Evolutionary conservation across 2,888 invertebrate genomes (phyloP).

Genomic region (Sminthurides aquaticus): DNA sequence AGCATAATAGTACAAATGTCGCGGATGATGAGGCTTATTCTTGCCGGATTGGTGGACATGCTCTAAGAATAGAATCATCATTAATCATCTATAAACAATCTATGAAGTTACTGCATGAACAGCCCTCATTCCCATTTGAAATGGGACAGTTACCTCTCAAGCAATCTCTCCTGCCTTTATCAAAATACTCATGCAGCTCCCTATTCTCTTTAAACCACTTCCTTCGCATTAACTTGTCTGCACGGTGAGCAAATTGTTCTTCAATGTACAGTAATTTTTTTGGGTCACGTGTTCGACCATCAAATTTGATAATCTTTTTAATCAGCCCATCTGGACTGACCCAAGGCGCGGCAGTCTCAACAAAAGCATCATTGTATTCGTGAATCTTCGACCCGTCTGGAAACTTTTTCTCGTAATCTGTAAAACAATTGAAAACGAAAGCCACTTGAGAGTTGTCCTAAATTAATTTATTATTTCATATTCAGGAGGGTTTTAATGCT

Average conservation of each 20-base stretch:
- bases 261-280: constrained; percentile 50
- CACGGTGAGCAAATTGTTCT: constrained; percentile 59
- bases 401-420: constrained; percentile 62
- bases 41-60: constrained; percentile 36
- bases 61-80: constrained; percentile 24
- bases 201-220: constrained; percentile 53
- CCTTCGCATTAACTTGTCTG: constrained; percentile 56
- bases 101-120: neutral
- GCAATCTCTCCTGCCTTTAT: constrained; percentile 61
- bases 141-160: constrained; percentile 49
- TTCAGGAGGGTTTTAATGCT: neutral
- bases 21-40: constrained; percentile 33
- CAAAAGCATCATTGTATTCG: constrained; percentile 63
- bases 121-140: neutral
- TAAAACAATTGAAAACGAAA: constrained; percentile 29
- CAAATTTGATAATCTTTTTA: constrained; percentile 56
- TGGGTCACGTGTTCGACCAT: constrained; percentile 55
- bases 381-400: constrained; percentile 57
- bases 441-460: neutral
- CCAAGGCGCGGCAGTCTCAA: constrained; percentile 73
- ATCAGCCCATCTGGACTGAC: constrained; percentile 64
- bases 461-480: neutral
- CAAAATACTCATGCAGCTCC: constrained; percentile 56
- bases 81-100: no score
- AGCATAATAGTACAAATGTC: constrained; percentile 38